Base-by-base conservation (phyloP, 2,888 invertebrate genomes). In the Cheilosia grossa region DNA sequence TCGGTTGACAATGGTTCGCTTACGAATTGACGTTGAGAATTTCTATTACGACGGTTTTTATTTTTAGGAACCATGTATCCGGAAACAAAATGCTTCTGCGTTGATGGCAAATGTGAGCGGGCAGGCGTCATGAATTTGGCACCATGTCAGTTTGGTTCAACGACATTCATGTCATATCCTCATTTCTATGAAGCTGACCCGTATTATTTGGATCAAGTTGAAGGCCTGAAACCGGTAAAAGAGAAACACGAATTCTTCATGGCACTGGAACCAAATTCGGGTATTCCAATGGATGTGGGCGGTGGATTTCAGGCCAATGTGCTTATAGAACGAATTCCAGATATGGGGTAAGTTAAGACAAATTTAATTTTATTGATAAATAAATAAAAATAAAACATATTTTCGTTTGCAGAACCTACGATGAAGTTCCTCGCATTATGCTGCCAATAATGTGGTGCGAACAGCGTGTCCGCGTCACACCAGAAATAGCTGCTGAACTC, bases 121-220 rank as follows among this genome's bases (percentile, higher is more conserved):
- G 93, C 94, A 0, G 97, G 97, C 0, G 93, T 95, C 53, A 93
- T 96, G 88, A 96, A 96, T 90, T 94, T 96, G 30, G 95, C 95
- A 0, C 93, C 94, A 2, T 97, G 97, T 87, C 93, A 95, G 59
- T 95, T 92, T 88, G 96, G 96, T 13, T 95, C 97, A 0, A 97
- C 98, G 0, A 94, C 95, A 0, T 96, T 96, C 90, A 94, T 96
- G 85, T 96, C 97, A 0, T 94, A 96, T 87, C 98, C 98, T 0
- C 97, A 98, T 92, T 98, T 97, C 91, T 93, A 95, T 89, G 93
- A 95, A 89, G 97, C 94, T 0, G 97, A 97, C 92, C 94, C 95
- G 0, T 93, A 92, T 78, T 95, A 96, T 77, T 87, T 93, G 33
- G 93, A 95, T 5, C 92, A 92, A 19, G 93, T 98, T 1, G 93